A percentile compares a stretch with the other conserved stretches of the same genome.
Evolutionary conservation across 2,888 invertebrate genomes (phyloP).

Genomic region (Eubasilissa splendida): DNA sequence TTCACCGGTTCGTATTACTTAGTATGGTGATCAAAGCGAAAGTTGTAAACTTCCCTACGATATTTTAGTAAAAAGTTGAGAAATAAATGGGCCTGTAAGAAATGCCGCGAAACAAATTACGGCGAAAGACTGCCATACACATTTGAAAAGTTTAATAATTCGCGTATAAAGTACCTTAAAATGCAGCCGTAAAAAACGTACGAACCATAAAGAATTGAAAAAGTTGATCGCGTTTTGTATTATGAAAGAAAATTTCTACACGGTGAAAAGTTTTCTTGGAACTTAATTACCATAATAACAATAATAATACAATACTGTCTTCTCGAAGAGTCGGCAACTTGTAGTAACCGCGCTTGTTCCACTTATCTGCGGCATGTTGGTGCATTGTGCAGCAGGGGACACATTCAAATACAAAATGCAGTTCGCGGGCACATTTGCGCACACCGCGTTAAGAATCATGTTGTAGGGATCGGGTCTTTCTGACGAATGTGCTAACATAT

Average conservation of each 20-base stretch:
- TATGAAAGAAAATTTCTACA: slow-evolving; percentile 34
- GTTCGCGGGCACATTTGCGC: too few species aligned
- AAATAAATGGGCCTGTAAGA: slow-evolving; percentile 17
- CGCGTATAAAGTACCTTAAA: slow-evolving; percentile 10
- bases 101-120: slow-evolving; percentile 26
- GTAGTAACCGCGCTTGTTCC: not conserved
- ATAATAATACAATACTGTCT: slow-evolving; percentile 31
- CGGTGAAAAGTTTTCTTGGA: slow-evolving; percentile 17
- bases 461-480: too few species aligned
- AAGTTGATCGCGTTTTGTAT: slow-evolving; percentile 29
- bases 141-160: slow-evolving; percentile 35
- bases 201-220: slow-evolving; percentile 35
- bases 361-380: slow-evolving; percentile 3
- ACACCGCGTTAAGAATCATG: too few species aligned
- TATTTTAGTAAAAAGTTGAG: slow-evolving; percentile 13
- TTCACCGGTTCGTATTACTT: too few species aligned
- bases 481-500: too few species aligned
- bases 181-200: slow-evolving; percentile 37
- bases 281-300: slow-evolving; percentile 32
- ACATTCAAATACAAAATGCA: too few species aligned
- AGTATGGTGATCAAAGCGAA: too few species aligned
- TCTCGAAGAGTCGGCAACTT: not conserved
- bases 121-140: slow-evolving; percentile 21
- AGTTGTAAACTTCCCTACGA: too few species aligned
- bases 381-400: not conserved